These are phyloP conservation scores for Silurus lanzhouensis DNA, from an alignment of 2,797 vertebrate genomes.

Conservation along the genomic window DNA sequence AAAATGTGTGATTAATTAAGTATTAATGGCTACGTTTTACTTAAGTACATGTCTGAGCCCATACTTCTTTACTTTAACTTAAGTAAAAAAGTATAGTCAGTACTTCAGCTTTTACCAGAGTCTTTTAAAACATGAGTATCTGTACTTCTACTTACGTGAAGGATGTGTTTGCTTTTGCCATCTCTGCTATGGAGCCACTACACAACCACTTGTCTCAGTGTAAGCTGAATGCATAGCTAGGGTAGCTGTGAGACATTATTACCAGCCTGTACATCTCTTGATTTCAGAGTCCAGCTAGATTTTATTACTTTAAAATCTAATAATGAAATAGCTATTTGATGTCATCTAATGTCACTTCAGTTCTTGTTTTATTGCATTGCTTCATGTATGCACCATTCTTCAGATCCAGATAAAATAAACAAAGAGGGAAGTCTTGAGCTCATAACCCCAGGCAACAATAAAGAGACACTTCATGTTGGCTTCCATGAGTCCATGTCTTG, in stretches of 20 bases:
- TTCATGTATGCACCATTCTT: conserved; percentile 26
- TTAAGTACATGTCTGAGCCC: too few relatives aligned
- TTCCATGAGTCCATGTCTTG: not conserved
- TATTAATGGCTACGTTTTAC: too few relatives aligned
- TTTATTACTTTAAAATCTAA: conserved; percentile 53
- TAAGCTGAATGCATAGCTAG: not conserved
- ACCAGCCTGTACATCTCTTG: not conserved
- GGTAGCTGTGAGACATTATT: conserved; percentile 43
- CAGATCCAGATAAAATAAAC: conserved; percentile 52
- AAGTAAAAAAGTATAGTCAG: too few relatives aligned
- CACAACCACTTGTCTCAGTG: not conserved
- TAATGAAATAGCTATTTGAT: conserved; percentile 36
- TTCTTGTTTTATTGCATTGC: conserved; percentile 39
- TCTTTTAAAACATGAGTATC: too few relatives aligned
- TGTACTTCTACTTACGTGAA: too few relatives aligned
- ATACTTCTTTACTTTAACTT: too few relatives aligned
- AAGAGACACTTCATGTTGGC: conserved; percentile 2
- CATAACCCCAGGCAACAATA: conserved; percentile 38
- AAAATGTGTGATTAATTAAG: too few relatives aligned
- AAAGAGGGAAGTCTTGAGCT: conserved; percentile 34
- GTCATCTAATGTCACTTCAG: conserved; percentile 39
- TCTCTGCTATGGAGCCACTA: not conserved
- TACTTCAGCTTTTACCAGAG: too few relatives aligned
- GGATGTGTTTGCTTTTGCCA: too few relatives aligned
- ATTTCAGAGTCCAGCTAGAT: conserved; percentile 9